phyloP scores from a whole-genome alignment of 2,797 vertebrate genomes.

The Borostomias antarcticus region DNA sequence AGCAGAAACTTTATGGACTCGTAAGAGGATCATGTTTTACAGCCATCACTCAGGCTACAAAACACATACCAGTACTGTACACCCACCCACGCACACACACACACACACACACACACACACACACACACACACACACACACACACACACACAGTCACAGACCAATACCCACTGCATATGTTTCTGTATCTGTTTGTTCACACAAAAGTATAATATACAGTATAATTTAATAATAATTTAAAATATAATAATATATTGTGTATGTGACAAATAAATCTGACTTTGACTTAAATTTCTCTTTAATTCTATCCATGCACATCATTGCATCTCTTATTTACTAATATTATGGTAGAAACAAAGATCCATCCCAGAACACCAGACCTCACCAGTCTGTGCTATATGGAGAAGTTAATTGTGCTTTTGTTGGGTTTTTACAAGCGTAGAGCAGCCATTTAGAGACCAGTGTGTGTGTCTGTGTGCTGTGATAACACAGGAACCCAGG shows the following conservation, averaged over 20 bases:
- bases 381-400: background rate
- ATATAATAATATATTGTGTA: too few relatives aligned
- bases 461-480: constrained; percentile 18
- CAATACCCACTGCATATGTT: too few relatives aligned
- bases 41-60: constrained; percentile 47
- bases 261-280: too few relatives aligned
- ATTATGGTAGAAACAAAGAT: too few relatives aligned
- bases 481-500: constrained; percentile 55
- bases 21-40: constrained; percentile 63
- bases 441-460: constrained; percentile 30
- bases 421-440: constrained; percentile 40
- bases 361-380: background rate
- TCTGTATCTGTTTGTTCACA: background rate
- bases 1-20: constrained; percentile 48
- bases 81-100: constrained; percentile 13
- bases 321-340: too few relatives aligned
- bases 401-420: constrained; percentile 41
- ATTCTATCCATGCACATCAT: too few relatives aligned
- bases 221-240: too few relatives aligned
- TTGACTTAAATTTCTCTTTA: too few relatives aligned
- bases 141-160: constrained; percentile 4
- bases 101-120: constrained; percentile 13
- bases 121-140: constrained; percentile 7
- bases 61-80: constrained; percentile 15
- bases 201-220: background rate